Base-by-base conservation (phyloP, 2,797 vertebrate genomes). In the Malacoctenus gilli region DNA sequence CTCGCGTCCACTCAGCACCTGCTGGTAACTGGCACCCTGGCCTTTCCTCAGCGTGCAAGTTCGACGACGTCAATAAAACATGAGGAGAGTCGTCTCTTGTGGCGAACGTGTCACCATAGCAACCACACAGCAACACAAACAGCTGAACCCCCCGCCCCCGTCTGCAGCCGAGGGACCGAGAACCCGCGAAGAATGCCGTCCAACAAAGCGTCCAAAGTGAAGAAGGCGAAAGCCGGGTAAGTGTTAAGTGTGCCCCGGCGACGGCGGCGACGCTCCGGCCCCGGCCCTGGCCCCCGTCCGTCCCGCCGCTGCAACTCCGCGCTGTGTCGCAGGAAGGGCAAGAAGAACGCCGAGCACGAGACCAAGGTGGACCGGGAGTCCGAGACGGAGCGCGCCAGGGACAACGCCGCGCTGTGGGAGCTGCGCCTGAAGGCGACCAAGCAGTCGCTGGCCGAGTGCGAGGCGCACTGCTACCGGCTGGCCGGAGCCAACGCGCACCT, bases 321-420 rank as follows among this genome's bases (percentile, higher is more conserved):
- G n/a, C n/a, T n/a, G n/a, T n/a, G n/a, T 36, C 2, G 3, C 52
- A 92, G 92, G 9, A 93, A 92, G 70, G 86, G 78, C 2, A 93
- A 92, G 64, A 92, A 89, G 19, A 83, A 88, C 4, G 75, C 75
- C 3, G 91, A 91, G 44, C 80, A 70, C 4, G 91, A 90, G 14
- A 31, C 75, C 0, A 93, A 87, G 22, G 36, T 30, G 12, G 91
- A 92, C 44, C 92, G 84, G 8, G 94, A 95, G 59, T 72, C 85
- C 3, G 92, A 93, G 15, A 12, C 86, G 2, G 94, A 95, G 12
- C 93, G 86, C 70, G 91, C 92, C 11, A 93, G 91, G 46, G 89
- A 87, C 14, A 93, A 83, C 59, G 91, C 92, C 0, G 79, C 91
- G 13, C 85, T 96, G 1, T 95, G 94, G 95, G 94, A 96, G 86